phyloP scores from a whole-genome alignment of 2,113 vertebrate species.

The Pachypanchax playfairii region DNA sequence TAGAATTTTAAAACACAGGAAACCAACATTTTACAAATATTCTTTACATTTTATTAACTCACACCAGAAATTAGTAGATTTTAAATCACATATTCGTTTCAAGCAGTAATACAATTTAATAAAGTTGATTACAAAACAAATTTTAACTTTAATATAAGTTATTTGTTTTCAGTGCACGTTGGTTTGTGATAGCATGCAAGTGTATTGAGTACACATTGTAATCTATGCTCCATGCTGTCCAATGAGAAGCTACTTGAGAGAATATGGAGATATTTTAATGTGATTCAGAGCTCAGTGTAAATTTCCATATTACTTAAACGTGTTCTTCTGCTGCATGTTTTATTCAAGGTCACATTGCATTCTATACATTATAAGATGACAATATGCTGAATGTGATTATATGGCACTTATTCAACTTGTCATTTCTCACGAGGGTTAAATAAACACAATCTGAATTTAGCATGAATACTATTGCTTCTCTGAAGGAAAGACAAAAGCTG shows the following conservation, averaged over 20 bases:
- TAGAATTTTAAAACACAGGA: too few relatives aligned
- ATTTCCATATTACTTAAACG: slow-evolving; percentile 82
- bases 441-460: slow-evolving; percentile 77
- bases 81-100: too few relatives aligned
- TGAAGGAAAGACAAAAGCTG: slow-evolving; percentile 70
- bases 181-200: neutral
- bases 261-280: slow-evolving; percentile 74
- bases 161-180: neutral
- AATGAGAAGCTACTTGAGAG: slow-evolving; percentile 52
- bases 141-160: too few relatives aligned
- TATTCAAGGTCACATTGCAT: slow-evolving; percentile 82
- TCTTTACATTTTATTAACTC: too few relatives aligned
- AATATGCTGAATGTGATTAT: slow-evolving; percentile 80
- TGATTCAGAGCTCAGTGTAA: slow-evolving; percentile 71
- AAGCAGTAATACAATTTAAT: too few relatives aligned
- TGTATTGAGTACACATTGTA: neutral
- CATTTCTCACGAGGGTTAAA: slow-evolving; percentile 79
- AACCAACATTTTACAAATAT: too few relatives aligned
- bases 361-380: slow-evolving; percentile 69
- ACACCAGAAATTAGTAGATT: too few relatives aligned
- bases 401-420: slow-evolving; percentile 79
- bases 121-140: too few relatives aligned
- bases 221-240: slow-evolving; percentile 17
- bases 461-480: slow-evolving; percentile 59
- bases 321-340: slow-evolving; percentile 73